Evolutionary conservation across 2,113 vertebrate genomes (phyloP), one percentile per base, ranked within the genome.

Genomic region (Cyprinodon tularosa): DNA sequence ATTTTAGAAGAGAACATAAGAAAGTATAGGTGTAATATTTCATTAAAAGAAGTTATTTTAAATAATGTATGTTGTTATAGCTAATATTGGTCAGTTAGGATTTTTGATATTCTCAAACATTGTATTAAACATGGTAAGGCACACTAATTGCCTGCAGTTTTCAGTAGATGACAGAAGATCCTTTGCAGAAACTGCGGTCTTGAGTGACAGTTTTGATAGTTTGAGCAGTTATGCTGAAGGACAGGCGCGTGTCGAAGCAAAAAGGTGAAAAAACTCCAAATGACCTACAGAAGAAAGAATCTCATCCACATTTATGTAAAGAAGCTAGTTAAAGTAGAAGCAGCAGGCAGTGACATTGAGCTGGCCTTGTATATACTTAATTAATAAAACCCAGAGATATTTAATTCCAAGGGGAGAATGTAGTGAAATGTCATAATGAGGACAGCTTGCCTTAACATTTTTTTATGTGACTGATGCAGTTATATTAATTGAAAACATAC

Each of bases 201-300:
- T 39, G 69, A 71, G 47, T 82, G 79, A 82, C 79, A 66, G 76
- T 45, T 84, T 22, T 68, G 48, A 63, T 73, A 50, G 50, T 70
- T 71, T 39, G 48, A 69, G 39, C 14, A 50, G 72, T 74, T 63
- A 72, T 47, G 14, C 68, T 72, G 71, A 69, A 72, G 53, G 62
- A 70, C 20, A 20, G 48, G 61, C 0, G 11, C 72, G 65, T n/a
- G 63, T 6, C 62, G 59, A 17, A 78, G 20, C 68, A 63, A 69
- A n/a, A 68, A 61, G 64, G 59, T 66, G 79, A 77, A 72, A 48
- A 74, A 75, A 61, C 65, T 66, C 67, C 50, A 60, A 68, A 65
- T 39, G 72, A 68, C 72, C 72, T 66, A 48, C 61, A 66, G 68
- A 72, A 70, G 42, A 63, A 65, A 29, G 40, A 62, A 0, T 72